Conservation (phyloP, 2,888 invertebrate species). For the Campopleginae sp. region DNA sequence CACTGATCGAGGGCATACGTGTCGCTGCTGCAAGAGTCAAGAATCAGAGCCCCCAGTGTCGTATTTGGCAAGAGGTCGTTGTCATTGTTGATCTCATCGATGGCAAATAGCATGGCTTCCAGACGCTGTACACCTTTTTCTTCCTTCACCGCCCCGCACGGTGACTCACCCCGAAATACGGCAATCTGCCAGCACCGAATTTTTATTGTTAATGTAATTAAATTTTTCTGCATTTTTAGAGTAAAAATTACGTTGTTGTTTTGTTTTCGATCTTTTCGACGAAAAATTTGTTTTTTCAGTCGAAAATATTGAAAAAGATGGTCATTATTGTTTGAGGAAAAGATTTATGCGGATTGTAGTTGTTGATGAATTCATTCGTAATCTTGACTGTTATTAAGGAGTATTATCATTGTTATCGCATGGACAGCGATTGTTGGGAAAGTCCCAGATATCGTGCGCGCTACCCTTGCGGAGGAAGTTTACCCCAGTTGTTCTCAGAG, state of each 20-base stretch:
- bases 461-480: conserved; percentile 72
- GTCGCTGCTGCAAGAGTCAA: conserved; percentile 87
- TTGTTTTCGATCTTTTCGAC: too few species aligned
- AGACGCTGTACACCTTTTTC: conserved; percentile 89
- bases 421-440: conserved; percentile 24
- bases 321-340: neutral
- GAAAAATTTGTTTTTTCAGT: too few species aligned
- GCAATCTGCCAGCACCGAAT: conserved; percentile 73
- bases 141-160: conserved; percentile 87
- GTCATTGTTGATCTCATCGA: conserved; percentile 88
- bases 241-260: too few species aligned
- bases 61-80: conserved; percentile 87
- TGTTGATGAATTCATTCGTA: neutral
- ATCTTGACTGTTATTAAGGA: neutral
- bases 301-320: too few species aligned
- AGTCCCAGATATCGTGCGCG: conserved; percentile 43
- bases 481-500: conserved; percentile 68
- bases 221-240: too few species aligned
- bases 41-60: conserved; percentile 84
- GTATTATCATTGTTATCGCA: conserved; percentile 13
- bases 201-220: neutral
- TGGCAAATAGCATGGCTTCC: conserved; percentile 89
- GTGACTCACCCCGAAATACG: conserved; percentile 81
- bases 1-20: conserved; percentile 89
- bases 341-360: neutral